Evolutionary conservation across 2,113 vertebrate genomes (phyloP).

Genomic region (Phalacrocorax pelagicus): DNA sequence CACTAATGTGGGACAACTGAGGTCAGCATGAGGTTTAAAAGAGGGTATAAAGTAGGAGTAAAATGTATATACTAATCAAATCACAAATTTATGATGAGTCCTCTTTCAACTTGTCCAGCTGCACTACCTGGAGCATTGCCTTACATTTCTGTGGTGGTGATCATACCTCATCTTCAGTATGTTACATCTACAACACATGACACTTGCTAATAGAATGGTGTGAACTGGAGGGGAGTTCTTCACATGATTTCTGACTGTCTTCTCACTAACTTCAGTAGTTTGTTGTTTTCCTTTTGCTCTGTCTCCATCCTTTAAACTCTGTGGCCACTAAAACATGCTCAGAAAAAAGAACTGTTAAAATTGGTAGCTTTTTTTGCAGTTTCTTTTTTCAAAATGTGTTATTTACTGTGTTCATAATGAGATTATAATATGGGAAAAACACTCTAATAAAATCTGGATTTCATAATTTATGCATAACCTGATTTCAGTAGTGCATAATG

Average conservation of each 20-base stretch:
- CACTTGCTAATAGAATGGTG: not conserved
- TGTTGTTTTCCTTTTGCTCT: not conserved
- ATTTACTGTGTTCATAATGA: not conserved
- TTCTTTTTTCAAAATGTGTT: not conserved
- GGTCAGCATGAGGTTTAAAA: not conserved
- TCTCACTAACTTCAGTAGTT: not conserved
- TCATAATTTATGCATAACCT: not conserved
- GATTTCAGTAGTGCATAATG: not conserved
- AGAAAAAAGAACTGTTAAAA: not conserved
- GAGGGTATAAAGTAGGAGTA: not conserved
- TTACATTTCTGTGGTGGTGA: not conserved
- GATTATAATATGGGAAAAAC: not conserved
- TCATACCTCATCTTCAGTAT: accelerated
- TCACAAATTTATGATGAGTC: not conserved
- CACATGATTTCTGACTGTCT: not conserved
- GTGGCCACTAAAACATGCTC: not conserved
- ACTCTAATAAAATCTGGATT: not conserved
- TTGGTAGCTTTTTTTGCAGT: accelerated
- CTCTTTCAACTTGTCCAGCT: not conserved
- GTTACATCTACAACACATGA: not conserved
- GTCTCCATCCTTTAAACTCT: not conserved
- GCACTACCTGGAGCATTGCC: not conserved
- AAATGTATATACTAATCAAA: not conserved
- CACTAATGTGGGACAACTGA: not conserved
- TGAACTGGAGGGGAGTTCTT: not conserved